Conservation (phyloP, 2,113 vertebrate species). For the Cichladusa arquata region DNA sequence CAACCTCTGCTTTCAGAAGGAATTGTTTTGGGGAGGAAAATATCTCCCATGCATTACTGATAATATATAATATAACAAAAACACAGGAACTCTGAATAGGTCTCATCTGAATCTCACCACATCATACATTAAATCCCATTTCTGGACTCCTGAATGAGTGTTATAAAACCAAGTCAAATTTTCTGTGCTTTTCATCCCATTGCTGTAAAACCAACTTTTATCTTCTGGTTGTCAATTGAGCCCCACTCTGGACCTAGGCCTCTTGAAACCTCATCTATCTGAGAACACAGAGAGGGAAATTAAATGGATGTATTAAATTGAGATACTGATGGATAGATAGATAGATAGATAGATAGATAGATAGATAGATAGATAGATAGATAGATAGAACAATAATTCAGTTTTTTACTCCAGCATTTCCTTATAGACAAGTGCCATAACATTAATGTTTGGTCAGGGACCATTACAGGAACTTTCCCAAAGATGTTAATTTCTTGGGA, state of each 20-base stretch:
- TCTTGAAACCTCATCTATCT: background rate
- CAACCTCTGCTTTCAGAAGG: background rate
- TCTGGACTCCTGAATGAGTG: background rate
- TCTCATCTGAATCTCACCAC: constrained; percentile 2
- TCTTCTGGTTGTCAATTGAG: background rate
- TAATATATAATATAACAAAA: background rate
- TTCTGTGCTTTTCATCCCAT: background rate
- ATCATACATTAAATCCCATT: constrained; percentile 11
- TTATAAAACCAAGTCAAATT: constrained; percentile 13
- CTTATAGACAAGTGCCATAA: no score
- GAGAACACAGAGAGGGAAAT: background rate
- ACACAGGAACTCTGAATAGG: background rate
- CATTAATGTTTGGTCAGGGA: no score
- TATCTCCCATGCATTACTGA: background rate
- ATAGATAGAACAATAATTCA: background rate
- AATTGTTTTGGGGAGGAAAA: accelerated
- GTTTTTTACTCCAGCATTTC: background rate
- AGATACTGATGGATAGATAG: accelerated
- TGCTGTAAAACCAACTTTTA: background rate
- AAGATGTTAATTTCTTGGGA: no score
- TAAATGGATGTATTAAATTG: background rate
- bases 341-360: background rate
- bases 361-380: accelerated
- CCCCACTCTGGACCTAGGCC: background rate
- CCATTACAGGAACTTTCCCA: no score